Percentiles rank a stretch among this genome's conserved stretches.
phyloP scores from a whole-genome alignment of 2,888 invertebrate species.

The Helleia helle region DNA sequence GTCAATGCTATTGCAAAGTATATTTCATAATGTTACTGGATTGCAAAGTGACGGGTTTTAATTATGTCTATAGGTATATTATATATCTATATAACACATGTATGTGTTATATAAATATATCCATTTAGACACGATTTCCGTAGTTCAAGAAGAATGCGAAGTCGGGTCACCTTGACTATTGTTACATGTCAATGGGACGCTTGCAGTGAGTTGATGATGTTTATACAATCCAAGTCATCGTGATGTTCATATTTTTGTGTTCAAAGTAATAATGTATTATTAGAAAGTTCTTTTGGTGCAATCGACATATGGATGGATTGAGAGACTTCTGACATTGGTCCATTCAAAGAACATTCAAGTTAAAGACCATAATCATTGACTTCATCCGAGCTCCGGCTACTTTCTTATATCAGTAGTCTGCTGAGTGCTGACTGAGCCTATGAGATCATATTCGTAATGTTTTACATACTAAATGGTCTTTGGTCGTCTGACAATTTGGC shows the following conservation, averaged over 20 bases:
- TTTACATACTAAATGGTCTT: no score
- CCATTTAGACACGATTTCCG: background rate
- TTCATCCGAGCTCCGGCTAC: no score
- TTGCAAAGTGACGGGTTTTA: conserved; percentile 7
- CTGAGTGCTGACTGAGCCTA: no score
- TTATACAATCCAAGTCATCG: background rate
- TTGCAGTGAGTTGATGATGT: background rate
- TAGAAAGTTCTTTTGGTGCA: background rate
- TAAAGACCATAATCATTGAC: no score
- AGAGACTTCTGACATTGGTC: no score
- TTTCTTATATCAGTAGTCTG: no score
- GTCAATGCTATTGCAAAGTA: conserved; percentile 8
- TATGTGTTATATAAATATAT: background rate
- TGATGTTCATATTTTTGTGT: background rate
- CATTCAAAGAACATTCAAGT: no score
- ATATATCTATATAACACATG: no score
- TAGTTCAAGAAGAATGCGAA: conserved; percentile 1
- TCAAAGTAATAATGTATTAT: background rate
- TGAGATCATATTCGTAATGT: no score
- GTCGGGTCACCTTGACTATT: conserved; percentile 6
- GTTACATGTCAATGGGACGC: no score
- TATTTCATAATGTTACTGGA: conserved; percentile 3
- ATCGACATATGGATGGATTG: no score
- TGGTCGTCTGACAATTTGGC: background rate
- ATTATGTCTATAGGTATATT: background rate